Evolutionary conservation across 1,140 invertebrate species (phyloP).

Genomic region (Teleopsis dalmanni): DNA sequence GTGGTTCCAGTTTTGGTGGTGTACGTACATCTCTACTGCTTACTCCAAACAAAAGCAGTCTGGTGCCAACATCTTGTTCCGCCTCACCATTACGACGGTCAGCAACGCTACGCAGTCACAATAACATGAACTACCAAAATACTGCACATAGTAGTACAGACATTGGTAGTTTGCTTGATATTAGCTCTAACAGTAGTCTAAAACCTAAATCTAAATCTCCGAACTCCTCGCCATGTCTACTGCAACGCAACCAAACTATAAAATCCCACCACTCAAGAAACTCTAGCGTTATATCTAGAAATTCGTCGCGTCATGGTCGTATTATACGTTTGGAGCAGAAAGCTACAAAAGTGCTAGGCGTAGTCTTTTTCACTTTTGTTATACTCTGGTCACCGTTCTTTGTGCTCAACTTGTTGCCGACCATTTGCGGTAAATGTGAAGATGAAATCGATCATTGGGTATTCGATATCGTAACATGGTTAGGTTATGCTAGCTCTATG

Average conservation of each 20-base stretch:
- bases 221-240: constrained; percentile 46
- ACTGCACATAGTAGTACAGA: background rate
- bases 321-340: constrained; percentile 82
- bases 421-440: constrained; percentile 70
- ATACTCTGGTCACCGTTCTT: constrained; percentile 92
- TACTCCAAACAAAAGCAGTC: constrained; percentile 40
- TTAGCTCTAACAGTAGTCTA: background rate
- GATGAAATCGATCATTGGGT: constrained; percentile 64
- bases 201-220: constrained; percentile 25
- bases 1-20: constrained; percentile 54
- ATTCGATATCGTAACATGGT: constrained; percentile 80
- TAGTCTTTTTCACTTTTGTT: constrained; percentile 90
- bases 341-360: constrained; percentile 87
- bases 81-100: constrained; percentile 49
- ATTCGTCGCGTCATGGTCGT: constrained; percentile 69
- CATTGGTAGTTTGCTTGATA: background rate
- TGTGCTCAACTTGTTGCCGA: constrained; percentile 74
- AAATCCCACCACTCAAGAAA: constrained; percentile 62
- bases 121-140: constrained; percentile 43
- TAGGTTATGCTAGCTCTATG: constrained; percentile 88
- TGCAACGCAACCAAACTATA: constrained; percentile 45
- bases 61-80: constrained; percentile 38
- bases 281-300: constrained; percentile 70
- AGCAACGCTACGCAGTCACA: constrained; percentile 51
- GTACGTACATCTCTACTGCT: constrained; percentile 47